Base-by-base conservation (phyloP, 2,113 vertebrate species). In the Myodes glareolus region DNA sequence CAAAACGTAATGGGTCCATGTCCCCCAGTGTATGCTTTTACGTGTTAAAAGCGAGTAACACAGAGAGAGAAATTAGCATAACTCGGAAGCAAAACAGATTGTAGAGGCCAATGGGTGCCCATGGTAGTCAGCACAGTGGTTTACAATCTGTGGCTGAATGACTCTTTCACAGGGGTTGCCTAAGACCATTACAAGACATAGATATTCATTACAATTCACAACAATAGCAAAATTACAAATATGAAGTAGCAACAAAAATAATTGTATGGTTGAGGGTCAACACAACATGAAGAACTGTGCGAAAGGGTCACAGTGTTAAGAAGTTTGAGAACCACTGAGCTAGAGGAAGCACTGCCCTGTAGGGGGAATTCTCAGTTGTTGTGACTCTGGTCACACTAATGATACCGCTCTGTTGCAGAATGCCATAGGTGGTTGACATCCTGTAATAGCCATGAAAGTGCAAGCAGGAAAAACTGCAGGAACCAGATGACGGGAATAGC, bases 61-160 rank as follows among this genome's bases (percentile, higher is more conserved):
- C 45, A 58, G 0, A 82, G 61, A 89, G 92, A 65, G 94, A 95
- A 94, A 96, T 39, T n/a, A 88, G 50, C 58, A 55, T 68, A 73
- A 72, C 36, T 68, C 23, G 2, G 91, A 91, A 78, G 75, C 65
- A 52, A 94, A 96, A 47, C 65, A 88, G 86, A 77, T 52, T 36
- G 3, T 31, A 89, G 82, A 77, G 29, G 67, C 89, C 39, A 21
- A 50, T 31, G 80, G 42, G 23, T 80, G 17, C 42, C n/a, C 61
- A 3, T 2, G n/a, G 82, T 33, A 82, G 89, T 77, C 91, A 91
- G 31, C 36, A 16, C n/a, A 61, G 52, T 61, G 55, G n/a, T 84
- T 84, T 7, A 29, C 80, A 84, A 42, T 13, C 23, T 84, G 55
- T 17, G 55, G 55, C 63, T n/a, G 7, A 61, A 39, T 16, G n/a